Evolutionary conservation across 2,113 vertebrate genomes (phyloP).

Genomic region (Nematolebias whitei): DNA sequence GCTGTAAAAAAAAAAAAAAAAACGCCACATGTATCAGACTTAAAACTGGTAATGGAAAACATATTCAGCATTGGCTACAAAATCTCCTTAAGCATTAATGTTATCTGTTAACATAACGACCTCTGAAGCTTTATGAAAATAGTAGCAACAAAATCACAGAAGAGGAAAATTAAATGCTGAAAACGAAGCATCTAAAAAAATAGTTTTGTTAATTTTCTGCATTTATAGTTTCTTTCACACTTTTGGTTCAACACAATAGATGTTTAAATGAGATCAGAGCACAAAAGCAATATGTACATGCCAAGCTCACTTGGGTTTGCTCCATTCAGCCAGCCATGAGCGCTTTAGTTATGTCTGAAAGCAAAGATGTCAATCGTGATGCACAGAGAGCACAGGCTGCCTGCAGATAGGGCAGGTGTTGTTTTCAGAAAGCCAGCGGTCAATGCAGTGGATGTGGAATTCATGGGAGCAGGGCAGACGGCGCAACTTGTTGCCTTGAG

Average conservation of each 20-base stretch:
- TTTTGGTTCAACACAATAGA: conserved; percentile 75
- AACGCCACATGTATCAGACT: conserved; percentile 51
- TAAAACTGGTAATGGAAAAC: conserved; percentile 51
- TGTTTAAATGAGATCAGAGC: conserved; percentile 68
- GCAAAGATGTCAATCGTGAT: conserved; percentile 76
- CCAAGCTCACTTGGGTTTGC: conserved; percentile 57
- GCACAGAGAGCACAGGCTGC: conserved; percentile 84
- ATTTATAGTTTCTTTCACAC: conserved; percentile 68
- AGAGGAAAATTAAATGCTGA: conserved; percentile 57
- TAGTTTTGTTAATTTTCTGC: conserved; percentile 83
- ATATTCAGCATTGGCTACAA: conserved; percentile 57
- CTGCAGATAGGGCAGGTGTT: conserved; percentile 95
- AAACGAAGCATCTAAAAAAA: conserved; percentile 82
- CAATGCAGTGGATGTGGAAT: conserved; percentile 96
- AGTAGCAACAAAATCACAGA: conserved; percentile 52
- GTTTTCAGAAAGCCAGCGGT: conserved; percentile 96
- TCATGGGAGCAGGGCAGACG: conserved; percentile 92
- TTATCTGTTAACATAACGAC: conserved; percentile 51
- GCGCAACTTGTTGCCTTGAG: conserved; percentile 92
- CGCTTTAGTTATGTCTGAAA: conserved; percentile 31
- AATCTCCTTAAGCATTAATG: conserved; percentile 65
- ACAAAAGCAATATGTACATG: conserved; percentile 81
- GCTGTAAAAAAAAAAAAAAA: conserved; percentile 51
- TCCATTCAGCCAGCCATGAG: conserved; percentile 61
- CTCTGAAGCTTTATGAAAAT: conserved; percentile 54